phyloP scores from a whole-genome alignment of 2,113 vertebrate genomes.

The Peromyscus maniculatus region DNA sequence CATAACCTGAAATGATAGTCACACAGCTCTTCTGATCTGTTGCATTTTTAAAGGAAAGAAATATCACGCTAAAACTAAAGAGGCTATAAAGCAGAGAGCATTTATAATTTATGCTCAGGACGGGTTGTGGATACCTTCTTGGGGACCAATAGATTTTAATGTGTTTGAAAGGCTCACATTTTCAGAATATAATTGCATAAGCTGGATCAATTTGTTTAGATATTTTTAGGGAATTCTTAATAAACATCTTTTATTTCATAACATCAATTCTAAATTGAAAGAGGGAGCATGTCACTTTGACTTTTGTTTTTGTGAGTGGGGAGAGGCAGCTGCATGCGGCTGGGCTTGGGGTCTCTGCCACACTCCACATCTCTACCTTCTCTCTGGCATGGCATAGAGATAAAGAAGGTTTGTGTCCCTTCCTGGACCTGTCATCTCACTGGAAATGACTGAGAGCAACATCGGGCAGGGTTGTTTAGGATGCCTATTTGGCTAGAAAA shows the following conservation, averaged over 20 bases:
- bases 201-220: slow-evolving; percentile 63
- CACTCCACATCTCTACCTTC: background rate
- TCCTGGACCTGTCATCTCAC: background rate
- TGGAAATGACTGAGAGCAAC: background rate
- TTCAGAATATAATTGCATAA: slow-evolving; percentile 54
- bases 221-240: slow-evolving; percentile 69
- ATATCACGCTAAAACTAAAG: slow-evolving; percentile 55
- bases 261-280: slow-evolving; percentile 1
- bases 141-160: slow-evolving; percentile 61
- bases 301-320: background rate
- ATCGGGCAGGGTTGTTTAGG: background rate
- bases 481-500: background rate
- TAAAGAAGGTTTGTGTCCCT: background rate
- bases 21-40: slow-evolving; percentile 63
- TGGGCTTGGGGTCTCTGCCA: background rate
- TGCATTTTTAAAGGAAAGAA: slow-evolving; percentile 78
- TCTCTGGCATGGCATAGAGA: background rate
- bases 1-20: slow-evolving; percentile 58
- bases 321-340: background rate
- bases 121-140: background rate
- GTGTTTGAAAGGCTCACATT: slow-evolving; percentile 66
- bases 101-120: slow-evolving; percentile 70
- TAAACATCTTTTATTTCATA: slow-evolving; percentile 60
- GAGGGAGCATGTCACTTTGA: slow-evolving; percentile 18
- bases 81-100: slow-evolving; percentile 60